A percentile compares a stretch with the other conserved stretches of the same genome.
phyloP scores from a whole-genome alignment of 2,888 invertebrate genomes.

The Hydraecia micacea region DNA sequence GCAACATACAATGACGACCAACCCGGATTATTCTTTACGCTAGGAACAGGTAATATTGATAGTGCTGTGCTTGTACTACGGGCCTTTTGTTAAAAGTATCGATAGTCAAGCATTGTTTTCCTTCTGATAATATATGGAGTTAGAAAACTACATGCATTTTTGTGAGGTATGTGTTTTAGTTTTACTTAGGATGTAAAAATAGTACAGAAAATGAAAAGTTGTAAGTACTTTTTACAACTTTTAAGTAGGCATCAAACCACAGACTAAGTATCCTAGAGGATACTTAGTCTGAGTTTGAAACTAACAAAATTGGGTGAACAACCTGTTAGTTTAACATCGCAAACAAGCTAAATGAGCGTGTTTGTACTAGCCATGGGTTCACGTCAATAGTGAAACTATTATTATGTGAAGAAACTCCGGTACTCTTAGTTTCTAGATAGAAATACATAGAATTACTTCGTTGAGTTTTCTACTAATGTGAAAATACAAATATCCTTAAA shows the following conservation, averaged over 20 bases:
- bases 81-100: constrained; percentile 56
- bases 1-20: constrained; percentile 82
- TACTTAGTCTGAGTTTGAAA: not conserved
- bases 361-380: not conserved
- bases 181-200: not conserved
- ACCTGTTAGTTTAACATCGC: not conserved
- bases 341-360: not conserved
- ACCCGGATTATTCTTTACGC: constrained; percentile 86
- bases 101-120: constrained; percentile 41
- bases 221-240: too few relatives aligned
- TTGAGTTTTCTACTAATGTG: not conserved
- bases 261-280: too few relatives aligned
- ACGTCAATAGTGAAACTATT: not conserved
- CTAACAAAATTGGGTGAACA: not conserved
- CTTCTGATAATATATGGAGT: not conserved
- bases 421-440: not conserved
- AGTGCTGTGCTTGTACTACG: constrained; percentile 70
- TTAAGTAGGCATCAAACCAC: too few relatives aligned
- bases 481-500: not conserved
- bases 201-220: not conserved
- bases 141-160: not conserved
- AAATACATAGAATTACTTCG: not conserved
- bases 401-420: not conserved
- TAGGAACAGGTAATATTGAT: constrained; percentile 85
- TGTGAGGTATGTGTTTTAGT: not conserved